Evolutionary conservation across 2,797 vertebrate genomes (phyloP).

Genomic region (Sandelia bainsii): DNA sequence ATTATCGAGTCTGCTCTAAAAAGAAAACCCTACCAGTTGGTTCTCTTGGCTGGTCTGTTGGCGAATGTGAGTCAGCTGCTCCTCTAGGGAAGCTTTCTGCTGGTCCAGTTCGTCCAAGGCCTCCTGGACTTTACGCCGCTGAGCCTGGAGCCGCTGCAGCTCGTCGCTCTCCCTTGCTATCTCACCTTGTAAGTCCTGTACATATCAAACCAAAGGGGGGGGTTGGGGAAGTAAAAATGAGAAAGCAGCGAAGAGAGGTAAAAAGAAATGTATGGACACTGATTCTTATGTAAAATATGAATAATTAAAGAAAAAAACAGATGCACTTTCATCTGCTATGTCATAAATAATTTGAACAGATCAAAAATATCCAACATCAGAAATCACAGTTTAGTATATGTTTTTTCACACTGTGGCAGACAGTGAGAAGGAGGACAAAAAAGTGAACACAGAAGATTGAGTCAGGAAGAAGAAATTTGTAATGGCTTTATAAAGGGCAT

Average conservation of each 20-base stretch:
- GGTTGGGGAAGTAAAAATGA: no score
- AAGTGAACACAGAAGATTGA: no score
- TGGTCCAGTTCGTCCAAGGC: constrained; percentile 93
- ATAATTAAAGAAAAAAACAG: not conserved
- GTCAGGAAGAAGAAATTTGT: no score
- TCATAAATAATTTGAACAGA: no score
- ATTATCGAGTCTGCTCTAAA: not conserved
- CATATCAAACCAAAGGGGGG: not conserved
- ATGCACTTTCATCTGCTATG: no score
- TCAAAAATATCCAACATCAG: no score
- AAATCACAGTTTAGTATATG: no score
- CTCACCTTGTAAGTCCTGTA: constrained; percentile 94
- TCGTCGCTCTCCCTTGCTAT: constrained; percentile 91
- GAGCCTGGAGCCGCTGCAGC: constrained; percentile 90
- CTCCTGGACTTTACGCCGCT: constrained; percentile 94
- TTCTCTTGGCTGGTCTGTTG: constrained; percentile 93
- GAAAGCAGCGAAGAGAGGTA: not conserved
- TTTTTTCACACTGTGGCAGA: no score
- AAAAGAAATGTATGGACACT: no score
- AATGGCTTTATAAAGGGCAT: no score
- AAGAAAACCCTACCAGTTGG: constrained; percentile 84
- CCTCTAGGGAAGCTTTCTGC: constrained; percentile 92
- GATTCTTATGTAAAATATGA: not conserved
- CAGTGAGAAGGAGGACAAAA: no score
- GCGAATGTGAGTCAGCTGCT: constrained; percentile 91